Base-by-base conservation (phyloP, 2,113 vertebrate genomes). In the Dicentrarchus labrax region DNA sequence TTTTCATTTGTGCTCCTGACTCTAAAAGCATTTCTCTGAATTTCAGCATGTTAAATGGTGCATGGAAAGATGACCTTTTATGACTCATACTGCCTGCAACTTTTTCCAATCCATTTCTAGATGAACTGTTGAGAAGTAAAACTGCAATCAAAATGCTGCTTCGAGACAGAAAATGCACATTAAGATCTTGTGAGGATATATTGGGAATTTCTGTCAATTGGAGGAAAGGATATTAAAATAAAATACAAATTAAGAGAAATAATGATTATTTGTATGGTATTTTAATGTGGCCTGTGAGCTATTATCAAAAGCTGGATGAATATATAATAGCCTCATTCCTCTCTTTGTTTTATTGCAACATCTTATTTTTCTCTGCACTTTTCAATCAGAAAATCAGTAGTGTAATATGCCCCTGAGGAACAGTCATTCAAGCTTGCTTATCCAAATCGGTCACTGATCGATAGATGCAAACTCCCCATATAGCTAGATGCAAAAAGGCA, bases 11-110 rank as follows among this genome's bases (percentile, higher is more conserved):
- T 76, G 41, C 17, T 51, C 56, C 4, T 57, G 6, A 6, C 74
- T 67, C 47, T 76, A 17, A 69, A 67, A 81, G 67, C 30, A 60
- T 50, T 80, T 72, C 54, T 78, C 79, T 81, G 51, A 86, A 77
- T 50, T 56, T 62, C 45, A 77, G 54, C 51, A 60, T 78, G 87
- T 84, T 86, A 80, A 87, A 87, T 87, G 66, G 43, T 51, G 86
- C 86, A 76, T 81, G 65, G 84, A 79, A 79, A 64, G 51, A 70
- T 73, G 64, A 48, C 48, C 67, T 36, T 48, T 72, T 78, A 82
- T 88, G 86, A 93, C 80, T 91, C 80, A 85, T 36, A 30, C 45
- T 38, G 74, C 67, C 57, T 84, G 45, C 39, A 65, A 64, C 71
- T 77, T 77, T 80, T 66, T 84, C 75, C 66, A 68, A 5, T 67